These are phyloP conservation scores for Meandrina meandrites DNA, from an alignment of 92 coral and sea anemone genomes.

Conservation along the genomic window DNA sequence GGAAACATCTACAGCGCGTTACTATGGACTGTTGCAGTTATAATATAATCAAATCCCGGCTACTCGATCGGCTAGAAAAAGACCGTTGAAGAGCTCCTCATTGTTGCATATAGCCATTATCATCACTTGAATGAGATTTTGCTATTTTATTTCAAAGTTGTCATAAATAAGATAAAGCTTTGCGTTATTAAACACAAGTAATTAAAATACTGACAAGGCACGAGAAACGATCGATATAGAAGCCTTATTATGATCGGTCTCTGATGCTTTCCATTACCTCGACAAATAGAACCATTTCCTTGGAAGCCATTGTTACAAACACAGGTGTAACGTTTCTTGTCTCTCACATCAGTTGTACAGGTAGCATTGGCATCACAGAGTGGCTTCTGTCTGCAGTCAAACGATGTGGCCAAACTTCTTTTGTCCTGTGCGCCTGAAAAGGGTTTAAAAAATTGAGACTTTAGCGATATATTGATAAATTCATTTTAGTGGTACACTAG, in stretches of 20 bases:
- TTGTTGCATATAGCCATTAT: no score
- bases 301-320: slow-evolving; percentile 29
- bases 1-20: no score
- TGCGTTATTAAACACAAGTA: no score
- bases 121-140: no score
- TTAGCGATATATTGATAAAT: not conserved
- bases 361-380: slow-evolving; percentile 24
- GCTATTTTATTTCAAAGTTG: no score
- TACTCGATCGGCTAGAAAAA: no score
- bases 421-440: slow-evolving; percentile 1
- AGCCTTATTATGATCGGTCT: not conserved
- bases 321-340: not conserved
- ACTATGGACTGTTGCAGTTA: not conserved
- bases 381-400: slow-evolving; percentile 14
- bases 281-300: slow-evolving; percentile 31
- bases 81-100: no score
- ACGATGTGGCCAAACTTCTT: not conserved
- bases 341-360: slow-evolving; percentile 1
- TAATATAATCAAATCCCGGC: no score
- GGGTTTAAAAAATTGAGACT: not conserved
- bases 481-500: no score
- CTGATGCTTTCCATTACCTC: not conserved
- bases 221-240: no score
- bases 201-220: no score
- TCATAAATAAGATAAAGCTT: no score